Evolutionary conservation across 2,797 vertebrate genomes (phyloP).

Genomic region (Melanotaenia maccullochi): DNA sequence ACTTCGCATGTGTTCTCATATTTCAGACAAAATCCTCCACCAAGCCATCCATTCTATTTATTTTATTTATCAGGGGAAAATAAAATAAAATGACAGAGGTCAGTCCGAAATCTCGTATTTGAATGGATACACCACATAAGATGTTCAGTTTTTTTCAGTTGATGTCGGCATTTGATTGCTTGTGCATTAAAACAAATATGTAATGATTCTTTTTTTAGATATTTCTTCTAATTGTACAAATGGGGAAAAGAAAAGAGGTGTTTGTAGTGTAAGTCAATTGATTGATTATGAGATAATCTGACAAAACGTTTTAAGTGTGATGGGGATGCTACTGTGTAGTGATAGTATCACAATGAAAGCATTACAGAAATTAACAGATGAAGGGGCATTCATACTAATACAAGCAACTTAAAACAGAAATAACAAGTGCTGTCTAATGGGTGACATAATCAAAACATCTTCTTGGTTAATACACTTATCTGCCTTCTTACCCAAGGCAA

Average conservation of each 20-base stretch:
- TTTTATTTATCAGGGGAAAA: too few relatives aligned
- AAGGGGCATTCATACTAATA: not conserved
- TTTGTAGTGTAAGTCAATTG: not conserved
- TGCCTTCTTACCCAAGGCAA: not conserved
- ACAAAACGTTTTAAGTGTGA: not conserved
- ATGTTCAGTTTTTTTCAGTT: too few relatives aligned
- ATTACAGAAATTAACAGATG: not conserved
- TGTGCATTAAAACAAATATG: slow-evolving; percentile 12
- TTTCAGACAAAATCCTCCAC: too few relatives aligned
- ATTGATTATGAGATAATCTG: not conserved
- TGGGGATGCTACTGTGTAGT: not conserved
- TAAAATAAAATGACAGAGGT: too few relatives aligned
- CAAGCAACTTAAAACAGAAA: not conserved
- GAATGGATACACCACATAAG: too few relatives aligned
- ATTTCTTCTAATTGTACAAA: not conserved
- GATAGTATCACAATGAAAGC: not conserved
- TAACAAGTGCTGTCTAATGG: not conserved
- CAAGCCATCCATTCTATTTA: too few relatives aligned
- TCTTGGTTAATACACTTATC: not conserved
- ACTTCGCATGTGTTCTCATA: too few relatives aligned
- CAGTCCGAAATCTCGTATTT: too few relatives aligned
- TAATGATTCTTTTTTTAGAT: not conserved
- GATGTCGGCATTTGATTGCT: not conserved
- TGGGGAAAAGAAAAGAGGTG: not conserved
- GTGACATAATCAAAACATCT: not conserved